Base-by-base conservation (phyloP, 2,888 invertebrate species). In the Coremacera marginata region DNA sequence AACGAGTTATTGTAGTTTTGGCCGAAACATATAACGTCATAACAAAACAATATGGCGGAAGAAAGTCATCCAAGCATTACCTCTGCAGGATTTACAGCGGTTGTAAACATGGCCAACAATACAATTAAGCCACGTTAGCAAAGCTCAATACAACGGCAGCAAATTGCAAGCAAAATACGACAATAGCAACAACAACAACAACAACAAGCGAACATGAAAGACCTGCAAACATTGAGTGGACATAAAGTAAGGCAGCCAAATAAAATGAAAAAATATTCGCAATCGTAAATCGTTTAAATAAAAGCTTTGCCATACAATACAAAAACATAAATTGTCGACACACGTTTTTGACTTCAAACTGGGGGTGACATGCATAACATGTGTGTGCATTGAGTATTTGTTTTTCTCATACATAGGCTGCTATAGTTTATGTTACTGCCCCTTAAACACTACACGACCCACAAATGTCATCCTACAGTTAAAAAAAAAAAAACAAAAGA, bases 271-370 rank as follows among this genome's bases (percentile, higher is more conserved):
- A 70, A 31, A 65, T n/a, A 55, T 51, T 70, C 34, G 4, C 34
- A 70, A 70, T 70, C 70, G 70, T 55, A 55, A 70, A 55, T 70
- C 52, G 55, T 34, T 70, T 55, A 70, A 70, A 70, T 70, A 70
- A 55, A 19, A 70, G 55, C 31, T 55, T 55, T 70, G 70, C 70
- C 70, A 55, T 55, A 70, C 55, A 55, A 70, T 55, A 70, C 68
- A 70, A 51, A 31, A n/a, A 51, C n/a, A 51, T 70, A 70, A 49
- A 60, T 60, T 60, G 57, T n/a, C 57, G 25, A 60, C 57, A 60
- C 57, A 25, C 57, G 57, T 60, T 60, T 25, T 22, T 44, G 44
- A 11, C 44, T 44, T 11, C 14, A 11, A 44, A 44, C 1, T 44
- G 44, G 44, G 44, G 44, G 11, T 44, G 44, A 14, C 37, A 37